Evolutionary conservation across 2,113 vertebrate species (phyloP).

Genomic region (Leuciscus idus): DNA sequence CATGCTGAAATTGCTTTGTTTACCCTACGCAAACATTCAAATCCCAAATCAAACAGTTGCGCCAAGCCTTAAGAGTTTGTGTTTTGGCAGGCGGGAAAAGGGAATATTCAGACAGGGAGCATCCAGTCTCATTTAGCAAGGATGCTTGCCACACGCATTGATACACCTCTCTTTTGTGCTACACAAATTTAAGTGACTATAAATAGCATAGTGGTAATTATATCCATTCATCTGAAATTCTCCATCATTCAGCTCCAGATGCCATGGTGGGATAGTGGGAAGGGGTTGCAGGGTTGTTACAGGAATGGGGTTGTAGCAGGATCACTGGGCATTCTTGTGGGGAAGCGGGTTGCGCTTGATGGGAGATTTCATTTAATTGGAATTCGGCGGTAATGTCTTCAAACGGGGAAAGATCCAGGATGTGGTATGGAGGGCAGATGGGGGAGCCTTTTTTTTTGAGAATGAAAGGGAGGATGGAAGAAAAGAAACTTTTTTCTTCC

Average conservation of each 20-base stretch:
- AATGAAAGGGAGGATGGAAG: constrained; percentile 40
- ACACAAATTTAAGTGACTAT: constrained; percentile 36
- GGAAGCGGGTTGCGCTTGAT: constrained; percentile 66
- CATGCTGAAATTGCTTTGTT: constrained; percentile 10
- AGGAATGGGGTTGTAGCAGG: constrained; percentile 45
- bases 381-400: constrained; percentile 62
- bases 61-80: background rate
- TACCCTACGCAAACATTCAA: constrained; percentile 23
- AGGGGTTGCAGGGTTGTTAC: constrained; percentile 39
- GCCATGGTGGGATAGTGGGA: constrained; percentile 50
- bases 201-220: constrained; percentile 61
- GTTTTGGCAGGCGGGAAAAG: constrained; percentile 10
- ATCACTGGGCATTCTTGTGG: constrained; percentile 63
- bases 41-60: constrained; percentile 37
- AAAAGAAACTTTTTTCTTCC: constrained; percentile 46
- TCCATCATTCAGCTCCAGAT: constrained; percentile 39
- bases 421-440: constrained; percentile 46
- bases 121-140: background rate
- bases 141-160: constrained; percentile 7
- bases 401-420: constrained; percentile 50
- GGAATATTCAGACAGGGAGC: background rate
- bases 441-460: constrained; percentile 11
- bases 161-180: constrained; percentile 49
- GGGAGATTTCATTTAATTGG: constrained; percentile 65
- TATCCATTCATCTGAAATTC: constrained; percentile 30